A percentile compares a stretch with the other conserved stretches of the same genome.
phyloP scores from a whole-genome alignment of 2,888 invertebrate species.

The Lasius fuliginosus region DNA sequence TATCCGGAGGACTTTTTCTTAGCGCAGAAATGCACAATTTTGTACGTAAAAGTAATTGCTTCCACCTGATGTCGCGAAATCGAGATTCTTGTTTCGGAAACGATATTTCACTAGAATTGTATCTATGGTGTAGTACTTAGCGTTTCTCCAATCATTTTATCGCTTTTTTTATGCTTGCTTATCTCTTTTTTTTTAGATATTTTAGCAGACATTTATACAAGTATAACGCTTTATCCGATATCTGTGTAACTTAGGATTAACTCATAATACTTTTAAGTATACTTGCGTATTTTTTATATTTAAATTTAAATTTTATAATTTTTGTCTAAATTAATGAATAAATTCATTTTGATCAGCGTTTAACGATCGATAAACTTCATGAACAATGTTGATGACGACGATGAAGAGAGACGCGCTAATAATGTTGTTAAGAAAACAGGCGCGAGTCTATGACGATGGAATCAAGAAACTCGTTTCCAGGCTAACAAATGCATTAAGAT shows the following conservation, averaged over 20 bases:
- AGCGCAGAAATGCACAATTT: background rate
- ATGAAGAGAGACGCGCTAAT: too few relatives aligned
- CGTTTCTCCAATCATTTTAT: background rate
- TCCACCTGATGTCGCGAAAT: background rate
- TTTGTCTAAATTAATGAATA: background rate
- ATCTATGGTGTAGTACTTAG: background rate
- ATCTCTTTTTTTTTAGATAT: background rate
- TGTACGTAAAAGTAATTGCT: slow-evolving; percentile 10
- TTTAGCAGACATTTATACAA: background rate
- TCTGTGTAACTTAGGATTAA: background rate
- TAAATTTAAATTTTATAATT: background rate
- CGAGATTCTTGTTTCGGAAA: background rate
- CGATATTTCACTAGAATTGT: background rate
- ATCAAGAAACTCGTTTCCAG: too few relatives aligned
- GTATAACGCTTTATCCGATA: too few relatives aligned
- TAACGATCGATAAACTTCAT: too few relatives aligned
- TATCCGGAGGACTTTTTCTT: background rate
- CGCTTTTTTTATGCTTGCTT: background rate
- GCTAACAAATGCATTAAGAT: too few relatives aligned
- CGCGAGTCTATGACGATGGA: too few relatives aligned
- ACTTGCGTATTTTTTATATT: background rate
- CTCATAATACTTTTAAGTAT: background rate
- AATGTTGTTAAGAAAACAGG: too few relatives aligned
- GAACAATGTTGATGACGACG: too few relatives aligned
- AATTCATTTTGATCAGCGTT: too few relatives aligned